Evolutionary conservation across 2,888 invertebrate genomes (phyloP).

Genomic region (Slavum lentiscoides): DNA sequence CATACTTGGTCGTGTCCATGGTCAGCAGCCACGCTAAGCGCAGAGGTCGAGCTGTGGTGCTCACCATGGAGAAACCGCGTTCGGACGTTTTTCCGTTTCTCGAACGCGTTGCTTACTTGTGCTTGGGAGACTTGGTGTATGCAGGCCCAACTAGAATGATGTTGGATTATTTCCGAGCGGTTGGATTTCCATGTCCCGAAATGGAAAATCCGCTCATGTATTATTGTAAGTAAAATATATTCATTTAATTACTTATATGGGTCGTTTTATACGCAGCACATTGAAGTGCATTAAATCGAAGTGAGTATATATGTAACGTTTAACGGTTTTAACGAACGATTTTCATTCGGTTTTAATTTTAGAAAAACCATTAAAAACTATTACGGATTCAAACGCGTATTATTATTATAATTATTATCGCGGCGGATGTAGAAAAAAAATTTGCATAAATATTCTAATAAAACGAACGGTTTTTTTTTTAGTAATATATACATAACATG

Average conservation of each 20-base stretch:
- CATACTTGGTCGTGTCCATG: slow-evolving; percentile 92
- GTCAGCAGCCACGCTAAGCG: slow-evolving; percentile 86
- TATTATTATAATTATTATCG: too few relatives aligned
- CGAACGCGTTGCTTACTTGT: slow-evolving; percentile 86
- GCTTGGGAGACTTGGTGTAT: slow-evolving; percentile 88
- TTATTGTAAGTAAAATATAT: slow-evolving; percentile 72
- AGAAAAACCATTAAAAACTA: too few relatives aligned
- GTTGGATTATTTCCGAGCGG: slow-evolving; percentile 90
- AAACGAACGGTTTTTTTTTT: too few relatives aligned
- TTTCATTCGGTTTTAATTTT: too few relatives aligned
- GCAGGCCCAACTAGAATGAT: slow-evolving; percentile 89
- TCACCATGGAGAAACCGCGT: slow-evolving; percentile 88
- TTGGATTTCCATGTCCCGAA: slow-evolving; percentile 96
- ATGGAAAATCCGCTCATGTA: slow-evolving; percentile 98
- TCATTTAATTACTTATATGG: background rate
- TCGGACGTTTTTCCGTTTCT: slow-evolving; percentile 94
- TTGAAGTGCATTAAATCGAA: too few relatives aligned
- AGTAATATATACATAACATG: too few relatives aligned
- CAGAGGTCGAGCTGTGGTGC: slow-evolving; percentile 83
- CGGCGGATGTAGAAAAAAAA: too few relatives aligned
- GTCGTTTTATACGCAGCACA: too few relatives aligned
- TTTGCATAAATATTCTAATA: too few relatives aligned
- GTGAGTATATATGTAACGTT: too few relatives aligned
- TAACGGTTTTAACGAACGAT: too few relatives aligned
- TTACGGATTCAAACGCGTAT: too few relatives aligned